Conservation (phyloP, 2,888 invertebrate genomes). For the Arrhopalites spinosus region DNA sequence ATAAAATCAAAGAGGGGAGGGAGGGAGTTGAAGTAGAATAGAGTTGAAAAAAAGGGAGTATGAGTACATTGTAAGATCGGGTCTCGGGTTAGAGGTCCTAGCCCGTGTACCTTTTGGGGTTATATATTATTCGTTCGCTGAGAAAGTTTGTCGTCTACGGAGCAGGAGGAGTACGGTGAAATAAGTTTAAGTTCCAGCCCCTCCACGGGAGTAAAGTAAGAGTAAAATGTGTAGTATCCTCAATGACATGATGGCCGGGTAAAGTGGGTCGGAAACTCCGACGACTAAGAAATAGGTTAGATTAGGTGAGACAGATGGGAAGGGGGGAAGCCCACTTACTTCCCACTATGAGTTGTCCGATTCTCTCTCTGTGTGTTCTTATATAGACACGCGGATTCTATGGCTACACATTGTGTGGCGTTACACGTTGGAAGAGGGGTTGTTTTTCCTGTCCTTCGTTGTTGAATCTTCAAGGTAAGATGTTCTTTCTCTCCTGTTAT, state of each 20-base stretch:
- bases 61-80: constrained; percentile 15
- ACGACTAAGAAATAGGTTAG: constrained; percentile 41
- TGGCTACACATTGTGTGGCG: neutral
- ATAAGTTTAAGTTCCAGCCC: constrained; percentile 20
- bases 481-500: neutral
- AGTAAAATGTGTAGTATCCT: constrained; percentile 24
- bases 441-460: neutral
- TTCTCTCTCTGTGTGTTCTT: constrained; percentile 1
- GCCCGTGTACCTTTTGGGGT: constrained; percentile 26
- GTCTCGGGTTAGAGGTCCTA: constrained; percentile 29
- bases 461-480: neutral
- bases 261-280: constrained; percentile 41
- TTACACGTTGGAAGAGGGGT: neutral
- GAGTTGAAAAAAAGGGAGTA: neutral
- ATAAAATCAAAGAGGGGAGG: constrained; percentile 2
- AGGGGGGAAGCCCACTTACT: constrained; percentile 26
- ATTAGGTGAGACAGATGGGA: constrained; percentile 45
- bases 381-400: neutral
- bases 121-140: constrained; percentile 19
- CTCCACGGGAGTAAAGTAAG: constrained; percentile 10
- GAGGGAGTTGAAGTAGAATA: neutral
- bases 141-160: constrained; percentile 28
- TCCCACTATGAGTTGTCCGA: constrained; percentile 10
- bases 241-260: constrained; percentile 30
- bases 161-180: neutral